These are phyloP conservation scores for Gallinago jamesoni DNA, from an alignment of 2,113 vertebrate species.

Conservation along the genomic window DNA sequence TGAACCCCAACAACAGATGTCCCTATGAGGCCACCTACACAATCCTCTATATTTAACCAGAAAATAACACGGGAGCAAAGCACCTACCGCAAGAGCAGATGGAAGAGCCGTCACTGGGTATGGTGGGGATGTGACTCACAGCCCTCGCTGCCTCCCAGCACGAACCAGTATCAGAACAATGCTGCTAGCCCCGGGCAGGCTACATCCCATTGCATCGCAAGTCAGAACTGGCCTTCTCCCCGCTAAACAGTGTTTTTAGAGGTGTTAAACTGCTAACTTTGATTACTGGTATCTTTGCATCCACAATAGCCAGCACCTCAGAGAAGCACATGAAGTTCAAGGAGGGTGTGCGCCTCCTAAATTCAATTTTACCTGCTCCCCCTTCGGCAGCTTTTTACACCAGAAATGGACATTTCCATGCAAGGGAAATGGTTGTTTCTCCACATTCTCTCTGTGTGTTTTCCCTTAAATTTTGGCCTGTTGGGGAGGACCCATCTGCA, in stretches of 20 bases:
- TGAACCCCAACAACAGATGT: background rate
- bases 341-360: background rate
- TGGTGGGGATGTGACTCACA: background rate
- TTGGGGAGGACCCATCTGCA: background rate
- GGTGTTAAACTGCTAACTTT: background rate
- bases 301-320: background rate
- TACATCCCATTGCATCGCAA: rapidly evolving
- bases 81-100: background rate
- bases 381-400: background rate
- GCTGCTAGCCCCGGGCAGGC: background rate
- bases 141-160: background rate
- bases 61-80: background rate
- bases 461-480: background rate
- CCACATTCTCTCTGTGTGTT: background rate
- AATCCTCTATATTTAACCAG: background rate
- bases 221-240: background rate
- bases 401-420: background rate
- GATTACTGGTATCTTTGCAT: background rate
- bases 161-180: rapidly evolving
- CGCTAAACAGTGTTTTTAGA: background rate
- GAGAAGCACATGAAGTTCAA: background rate
- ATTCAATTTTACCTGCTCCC: background rate
- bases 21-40: background rate
- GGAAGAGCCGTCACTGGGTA: background rate
- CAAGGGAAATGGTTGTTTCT: background rate